Base-by-base conservation (phyloP, 2,888 invertebrate species). In the Callyntrura guangdongensis region DNA sequence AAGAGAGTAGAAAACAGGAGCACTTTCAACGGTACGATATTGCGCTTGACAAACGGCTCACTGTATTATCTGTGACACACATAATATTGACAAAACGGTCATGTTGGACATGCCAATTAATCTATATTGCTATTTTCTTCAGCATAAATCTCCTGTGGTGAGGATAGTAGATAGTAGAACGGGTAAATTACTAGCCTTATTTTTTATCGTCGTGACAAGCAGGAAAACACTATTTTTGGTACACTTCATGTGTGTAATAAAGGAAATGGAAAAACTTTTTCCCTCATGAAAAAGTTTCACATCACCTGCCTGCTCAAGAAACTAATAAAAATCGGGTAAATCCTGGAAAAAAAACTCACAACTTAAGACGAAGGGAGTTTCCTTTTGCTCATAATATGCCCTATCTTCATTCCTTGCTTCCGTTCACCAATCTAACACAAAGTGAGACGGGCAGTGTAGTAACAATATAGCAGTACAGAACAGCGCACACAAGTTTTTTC, bases 211-310 rank as follows among this genome's bases (percentile, higher is more conserved):
- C 22, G 81, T 56, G 81, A 81, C 87, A 83, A 27, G 49, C 59
- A 77, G 77, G 45, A 22, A 61, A 87, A 79, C 67, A 25, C 77
- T 79, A 84, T 89, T 84, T 72, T 85, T 67, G 59, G 84, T 53
- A 22, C 85, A 79, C 69, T 64, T 89, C 77, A 67, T 81, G 79
- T 90, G 85, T 90, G 89, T 85, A 90, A 90, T 90, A 90, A 90
- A 90, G 85, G 89, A 85, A 90, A 90, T 90, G 89, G 89, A 85
- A 90, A 90, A 90, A 90, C 53, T 90, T 90, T 90, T 85, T 79
- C 47, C 12, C 45, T 79, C 61, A 22, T 22, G 64, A 72, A 83
- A 61, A 82, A 90, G 49, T 89, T 89, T 81, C 22, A 53, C 77
- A 61, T 89, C 56, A 89, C 89, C 89, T 89, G 89, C 61, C 79